Base-by-base conservation (phyloP, 2,797 vertebrate genomes). In the Stomatorhinus walkeri region DNA sequence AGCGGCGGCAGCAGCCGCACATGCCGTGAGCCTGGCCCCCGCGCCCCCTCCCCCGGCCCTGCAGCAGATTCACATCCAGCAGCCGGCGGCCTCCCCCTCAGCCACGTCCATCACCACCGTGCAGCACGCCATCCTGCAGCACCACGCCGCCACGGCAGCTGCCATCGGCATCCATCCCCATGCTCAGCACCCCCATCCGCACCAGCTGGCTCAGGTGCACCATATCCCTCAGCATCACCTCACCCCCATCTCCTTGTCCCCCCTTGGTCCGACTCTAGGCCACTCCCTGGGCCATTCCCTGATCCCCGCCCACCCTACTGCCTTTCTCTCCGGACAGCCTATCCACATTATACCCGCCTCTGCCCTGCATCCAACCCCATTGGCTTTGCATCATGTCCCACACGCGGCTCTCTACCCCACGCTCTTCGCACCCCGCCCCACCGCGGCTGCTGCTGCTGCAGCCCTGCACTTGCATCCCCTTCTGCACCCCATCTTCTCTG, bases 401-500 rank as follows among this genome's bases (percentile, higher is more conserved):
- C 98, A 99, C 0, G 93, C 96, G 0, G 97, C 97, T 85, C 98
- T 99, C 19, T 99, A 99, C 90, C 98, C 98, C 0, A 98, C 98
- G 0, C 97, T 99, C 0, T 97, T 99, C 40, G 95, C 98, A 0
- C 98, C 96, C 0, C 94, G 98, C 24, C 97, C 96, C 0, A 95
- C 95, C 0, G 95, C 97, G 0, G 97, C 98, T 0, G 98, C 98
- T 0, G 97, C 97, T 0, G 97, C 98, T 0, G 98, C 98, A 0
- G 98, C 98, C 2, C 95, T 99, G 32, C 98, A 99, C 90, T 97
- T 99, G 46, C 98, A 99, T 93, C 98, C 98, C 1, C 93, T 99
- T n/a, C 96, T 99, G 89, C 98, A 99, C 94, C 98, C 98, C 88
- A 99, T 99, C 91, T 99, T 99, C 96, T 99, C 98, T 96, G 98